Evolutionary conservation across 2,888 invertebrate species (phyloP), one percentile per base, ranked within the genome.

Genomic region (Marronus borbonicus): DNA sequence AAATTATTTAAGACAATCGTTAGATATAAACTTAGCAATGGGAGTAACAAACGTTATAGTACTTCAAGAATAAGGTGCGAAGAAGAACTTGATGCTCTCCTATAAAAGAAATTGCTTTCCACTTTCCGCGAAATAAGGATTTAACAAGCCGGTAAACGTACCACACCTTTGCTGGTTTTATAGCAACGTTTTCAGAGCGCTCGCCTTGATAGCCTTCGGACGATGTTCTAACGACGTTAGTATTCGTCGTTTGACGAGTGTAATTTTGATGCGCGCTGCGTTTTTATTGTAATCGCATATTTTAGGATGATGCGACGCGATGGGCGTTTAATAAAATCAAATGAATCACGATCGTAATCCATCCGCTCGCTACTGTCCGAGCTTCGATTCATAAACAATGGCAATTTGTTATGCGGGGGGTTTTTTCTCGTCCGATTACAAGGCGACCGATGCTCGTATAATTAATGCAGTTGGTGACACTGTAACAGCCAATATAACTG

Each of bases 81-180:
- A 44, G 17, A 66, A 66, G 65, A 50, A 68, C 50, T 68, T 68
- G 68, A 68, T 68, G 68, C 28, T 52, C 28, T 68, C 28, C 52
- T 24, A 50, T 55, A 70, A 70, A 58, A 72, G 58, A 72, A 72
- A 72, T 72, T 72, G 58, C 58, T 72, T 60, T 72, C 72, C 44
- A 39, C 58, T 58, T 70, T 14, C 17, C 44, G 10, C 39, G 72
- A 72, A 72, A 58, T 58, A 74, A 49, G 36, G 20, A 74, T 74
- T 58, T 74, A 74, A 74, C 72, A 74, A 39, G 24, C 72, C 39
- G 10, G 39, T 36, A 60, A 74, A 58, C 49, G n/a, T 74, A 60
- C 44, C 24, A 17, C 17, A 49, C 3, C 24, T 44, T 60, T 49
- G 60, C 60, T 39, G 60, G 60, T 24, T 74, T 49, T 74, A 20